A percentile compares a stretch with the other conserved stretches of the same genome.
These are phyloP conservation scores for Ephydatia muelleri DNA, from an alignment of 37 sponge, comb jelly and placozoan genomes.

Conservation along the genomic window DNA sequence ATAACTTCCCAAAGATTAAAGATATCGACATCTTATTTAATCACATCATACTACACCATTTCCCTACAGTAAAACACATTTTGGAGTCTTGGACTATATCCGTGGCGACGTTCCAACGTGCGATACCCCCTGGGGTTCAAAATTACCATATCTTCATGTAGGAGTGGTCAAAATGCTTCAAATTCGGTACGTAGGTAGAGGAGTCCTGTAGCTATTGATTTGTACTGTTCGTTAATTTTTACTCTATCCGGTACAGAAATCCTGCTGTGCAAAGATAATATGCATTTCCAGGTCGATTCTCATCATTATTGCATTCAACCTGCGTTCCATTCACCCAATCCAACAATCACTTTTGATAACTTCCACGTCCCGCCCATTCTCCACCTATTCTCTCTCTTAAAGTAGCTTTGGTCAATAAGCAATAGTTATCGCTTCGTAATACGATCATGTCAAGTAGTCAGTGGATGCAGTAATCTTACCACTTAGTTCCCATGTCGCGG, in stretches of 20 bases:
- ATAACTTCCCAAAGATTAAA: neutral
- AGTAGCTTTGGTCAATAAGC: neutral
- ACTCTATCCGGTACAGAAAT: neutral
- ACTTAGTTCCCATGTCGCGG: neutral
- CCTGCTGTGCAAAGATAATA: neutral
- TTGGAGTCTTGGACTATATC: neutral
- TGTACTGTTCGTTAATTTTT: neutral
- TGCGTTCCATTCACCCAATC: neutral
- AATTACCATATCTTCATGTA: neutral
- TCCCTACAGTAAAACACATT: neutral
- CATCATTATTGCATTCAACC: neutral
- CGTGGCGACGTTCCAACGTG: neutral
- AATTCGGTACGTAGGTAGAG: neutral
- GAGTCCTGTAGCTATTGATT: conserved; percentile 1
- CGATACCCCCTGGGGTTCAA: neutral
- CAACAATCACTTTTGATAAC: neutral
- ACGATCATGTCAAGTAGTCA: neutral
- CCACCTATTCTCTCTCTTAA: neutral
- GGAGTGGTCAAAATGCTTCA: neutral
- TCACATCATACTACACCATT: neutral
- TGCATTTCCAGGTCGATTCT: neutral
- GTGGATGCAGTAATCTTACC: neutral
- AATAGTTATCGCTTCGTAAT: neutral
- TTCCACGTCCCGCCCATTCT: neutral
- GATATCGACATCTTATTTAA: neutral